These are phyloP conservation scores for Linnaemya tessellans DNA, from an alignment of 2,888 invertebrate genomes.

Conservation along the genomic window DNA sequence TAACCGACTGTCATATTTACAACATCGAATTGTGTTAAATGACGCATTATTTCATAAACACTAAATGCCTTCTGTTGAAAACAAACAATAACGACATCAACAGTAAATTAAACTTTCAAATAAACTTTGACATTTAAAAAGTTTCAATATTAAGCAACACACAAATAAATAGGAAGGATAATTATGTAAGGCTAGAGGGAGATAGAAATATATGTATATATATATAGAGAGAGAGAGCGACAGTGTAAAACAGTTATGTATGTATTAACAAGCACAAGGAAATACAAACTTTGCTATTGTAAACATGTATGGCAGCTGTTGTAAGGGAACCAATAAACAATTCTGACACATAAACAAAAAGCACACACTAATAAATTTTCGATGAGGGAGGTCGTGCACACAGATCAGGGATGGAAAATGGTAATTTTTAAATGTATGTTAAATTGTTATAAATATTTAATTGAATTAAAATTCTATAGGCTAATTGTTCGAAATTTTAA, in stretches of 20 bases:
- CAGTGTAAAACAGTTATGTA: not conserved
- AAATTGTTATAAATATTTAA: too few species aligned
- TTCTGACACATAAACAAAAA: not conserved
- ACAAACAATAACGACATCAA: conserved; percentile 1
- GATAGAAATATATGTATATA: not conserved
- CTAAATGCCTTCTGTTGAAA: conserved; percentile 14
- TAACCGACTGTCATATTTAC: conserved; percentile 3
- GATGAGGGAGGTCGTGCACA: not conserved
- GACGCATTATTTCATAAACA: conserved; percentile 30
- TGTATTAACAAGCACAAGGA: not conserved
- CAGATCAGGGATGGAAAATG: conserved; percentile 12
- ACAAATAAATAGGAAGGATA: not conserved
- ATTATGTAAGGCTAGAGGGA: not conserved
- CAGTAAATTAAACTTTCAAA: conserved; percentile 19
- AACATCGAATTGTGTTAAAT: conserved; percentile 1
- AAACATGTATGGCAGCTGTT: conserved; percentile 21
- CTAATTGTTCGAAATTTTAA: too few species aligned
- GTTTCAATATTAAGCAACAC: not conserved
- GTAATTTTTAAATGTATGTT: not conserved
- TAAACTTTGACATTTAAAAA: conserved; percentile 57
- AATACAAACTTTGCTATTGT: conserved; percentile 12
- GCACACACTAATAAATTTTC: not conserved
- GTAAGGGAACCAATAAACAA: not conserved
- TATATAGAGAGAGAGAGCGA: not conserved
- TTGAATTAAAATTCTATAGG: too few species aligned